These are phyloP conservation scores for Morpho deidamia DNA, from an alignment of 2,888 invertebrate genomes.

Conservation along the genomic window DNA sequence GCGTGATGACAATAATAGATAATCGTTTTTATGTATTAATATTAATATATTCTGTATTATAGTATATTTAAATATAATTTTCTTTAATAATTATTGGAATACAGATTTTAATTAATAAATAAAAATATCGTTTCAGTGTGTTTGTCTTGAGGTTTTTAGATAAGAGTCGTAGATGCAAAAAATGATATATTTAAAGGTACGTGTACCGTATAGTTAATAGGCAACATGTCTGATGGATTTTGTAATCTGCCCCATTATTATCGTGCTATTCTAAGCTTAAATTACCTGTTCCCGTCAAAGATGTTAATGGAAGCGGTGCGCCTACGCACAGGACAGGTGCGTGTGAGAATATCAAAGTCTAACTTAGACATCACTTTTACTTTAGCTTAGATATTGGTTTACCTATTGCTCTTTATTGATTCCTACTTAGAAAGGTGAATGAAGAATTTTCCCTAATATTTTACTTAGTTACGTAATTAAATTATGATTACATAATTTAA, in stretches of 20 bases:
- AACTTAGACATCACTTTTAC: constrained; percentile 17
- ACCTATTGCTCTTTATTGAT: no score
- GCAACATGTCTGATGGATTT: constrained; percentile 9
- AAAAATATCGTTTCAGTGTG: no score
- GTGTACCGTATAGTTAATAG: not conserved
- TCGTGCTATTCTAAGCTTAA: constrained; percentile 26
- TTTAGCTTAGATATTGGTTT: not conserved
- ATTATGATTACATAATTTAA: no score
- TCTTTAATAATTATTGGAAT: no score
- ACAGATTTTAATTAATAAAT: no score
- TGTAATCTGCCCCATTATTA: constrained; percentile 28
- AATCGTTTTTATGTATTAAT: no score
- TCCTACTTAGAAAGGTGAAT: no score
- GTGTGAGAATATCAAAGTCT: constrained; percentile 23
- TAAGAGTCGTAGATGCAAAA: not conserved
- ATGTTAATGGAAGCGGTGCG: constrained; percentile 28
- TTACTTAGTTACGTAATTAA: no score
- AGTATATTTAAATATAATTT: no score
- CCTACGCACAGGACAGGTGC: constrained; percentile 33
- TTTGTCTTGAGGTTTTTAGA: not conserved
- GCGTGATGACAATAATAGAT: no score
- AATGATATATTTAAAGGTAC: not conserved
- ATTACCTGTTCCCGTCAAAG: constrained; percentile 27
- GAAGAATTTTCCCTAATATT: no score
- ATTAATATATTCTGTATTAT: no score